phyloP scores from a whole-genome alignment of 2,888 invertebrate species.

The Morpho deidamia region DNA sequence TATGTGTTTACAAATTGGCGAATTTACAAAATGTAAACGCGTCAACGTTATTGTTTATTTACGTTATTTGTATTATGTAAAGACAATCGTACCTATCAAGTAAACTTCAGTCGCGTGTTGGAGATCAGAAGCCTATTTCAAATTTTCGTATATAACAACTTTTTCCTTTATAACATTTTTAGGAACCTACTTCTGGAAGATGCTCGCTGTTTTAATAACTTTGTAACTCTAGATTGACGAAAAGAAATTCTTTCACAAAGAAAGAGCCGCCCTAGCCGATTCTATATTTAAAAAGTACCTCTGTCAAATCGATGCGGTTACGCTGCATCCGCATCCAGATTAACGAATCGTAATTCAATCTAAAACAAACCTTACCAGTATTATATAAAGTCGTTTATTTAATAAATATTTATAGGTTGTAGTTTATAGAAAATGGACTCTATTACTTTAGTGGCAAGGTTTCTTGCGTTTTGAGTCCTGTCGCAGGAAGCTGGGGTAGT shows the following conservation, averaged over 20 bases:
- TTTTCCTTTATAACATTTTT: no score
- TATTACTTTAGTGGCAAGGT: background rate
- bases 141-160: no score
- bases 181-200: no score
- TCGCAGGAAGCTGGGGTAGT: slow-evolving; percentile 49
- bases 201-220: no score
- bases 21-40: no score
- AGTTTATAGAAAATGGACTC: slow-evolving; percentile 9
- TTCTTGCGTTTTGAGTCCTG: slow-evolving; percentile 25
- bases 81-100: no score
- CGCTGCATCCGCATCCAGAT: slow-evolving; percentile 21
- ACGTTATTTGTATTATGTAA: no score
- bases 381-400: background rate
- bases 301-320: slow-evolving; percentile 28
- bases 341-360: slow-evolving; percentile 5
- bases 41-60: no score
- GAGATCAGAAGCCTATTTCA: no score
- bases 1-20: no score
- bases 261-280: slow-evolving; percentile 5
- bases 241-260: slow-evolving; percentile 9
- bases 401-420: background rate
- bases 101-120: no score
- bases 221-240: background rate
- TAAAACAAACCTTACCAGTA: slow-evolving; percentile 1
- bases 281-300: slow-evolving; percentile 20